These are phyloP conservation scores for Takifugu rubripes DNA, from an alignment of 2,797 vertebrate species.

Conservation along the genomic window DNA sequence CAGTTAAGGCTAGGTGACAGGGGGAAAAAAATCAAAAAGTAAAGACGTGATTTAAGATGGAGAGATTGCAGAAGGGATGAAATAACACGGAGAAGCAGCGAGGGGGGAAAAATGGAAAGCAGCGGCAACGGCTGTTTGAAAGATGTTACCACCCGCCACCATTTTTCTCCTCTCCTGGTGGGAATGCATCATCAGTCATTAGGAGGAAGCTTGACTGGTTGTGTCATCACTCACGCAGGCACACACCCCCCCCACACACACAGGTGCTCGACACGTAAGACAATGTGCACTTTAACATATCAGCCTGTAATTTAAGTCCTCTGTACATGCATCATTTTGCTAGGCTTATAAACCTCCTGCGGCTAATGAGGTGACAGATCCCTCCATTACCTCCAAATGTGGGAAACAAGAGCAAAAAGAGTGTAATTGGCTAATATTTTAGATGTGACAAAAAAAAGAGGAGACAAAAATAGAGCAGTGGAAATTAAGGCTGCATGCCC, in stretches of 20 bases:
- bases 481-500: slow-evolving; percentile 38
- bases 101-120: slow-evolving; percentile 55
- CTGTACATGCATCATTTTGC: slow-evolving; percentile 66
- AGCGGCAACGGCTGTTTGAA: slow-evolving; percentile 55
- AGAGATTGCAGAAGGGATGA: slow-evolving; percentile 41
- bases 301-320: slow-evolving; percentile 64
- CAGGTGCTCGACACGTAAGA: slow-evolving; percentile 39
- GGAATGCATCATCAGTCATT: slow-evolving; percentile 76
- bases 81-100: slow-evolving; percentile 47
- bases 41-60: slow-evolving; percentile 45
- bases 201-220: slow-evolving; percentile 51
- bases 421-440: slow-evolving; percentile 73
- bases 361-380: slow-evolving; percentile 77
- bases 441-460: slow-evolving; percentile 40
- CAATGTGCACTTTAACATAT: slow-evolving; percentile 64
- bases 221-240: slow-evolving; percentile 61
- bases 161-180: slow-evolving; percentile 66
- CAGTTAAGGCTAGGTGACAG: slow-evolving; percentile 7
- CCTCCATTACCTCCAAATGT: slow-evolving; percentile 70
- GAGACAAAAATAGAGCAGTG: slow-evolving; percentile 27
- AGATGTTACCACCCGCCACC: slow-evolving; percentile 68
- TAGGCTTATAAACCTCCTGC: slow-evolving; percentile 69
- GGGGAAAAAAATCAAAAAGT: slow-evolving; percentile 22
- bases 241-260: slow-evolving; percentile 31
- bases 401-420: slow-evolving; percentile 59